Conservation (phyloP, 2,888 invertebrate genomes). For the Standfussiana lucernea region DNA sequence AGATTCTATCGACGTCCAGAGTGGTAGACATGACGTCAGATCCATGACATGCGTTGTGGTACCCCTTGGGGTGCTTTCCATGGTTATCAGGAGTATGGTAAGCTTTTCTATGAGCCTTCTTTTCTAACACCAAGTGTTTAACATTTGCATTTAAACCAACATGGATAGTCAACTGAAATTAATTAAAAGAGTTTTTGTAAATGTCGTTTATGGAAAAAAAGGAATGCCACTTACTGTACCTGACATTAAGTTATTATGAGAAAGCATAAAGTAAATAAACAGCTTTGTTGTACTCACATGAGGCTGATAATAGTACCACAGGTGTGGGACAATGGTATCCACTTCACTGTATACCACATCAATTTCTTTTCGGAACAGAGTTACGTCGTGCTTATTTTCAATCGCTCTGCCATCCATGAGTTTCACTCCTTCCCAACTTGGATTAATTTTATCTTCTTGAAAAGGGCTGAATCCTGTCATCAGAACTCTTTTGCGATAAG, state of each 20-base stretch:
- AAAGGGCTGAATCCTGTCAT: constrained; percentile 96
- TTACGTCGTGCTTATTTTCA: background rate
- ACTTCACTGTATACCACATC: background rate
- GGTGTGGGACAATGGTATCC: background rate
- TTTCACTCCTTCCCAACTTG: constrained; percentile 95
- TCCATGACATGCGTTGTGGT: background rate
- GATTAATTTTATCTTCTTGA: constrained; percentile 92
- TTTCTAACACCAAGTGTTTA: constrained; percentile 11
- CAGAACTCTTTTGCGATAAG: constrained; percentile 79
- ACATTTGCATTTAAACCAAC: background rate
- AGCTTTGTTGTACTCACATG: constrained; percentile 37
- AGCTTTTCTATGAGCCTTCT: background rate
- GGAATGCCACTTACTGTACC: background rate
- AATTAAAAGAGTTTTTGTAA: background rate
- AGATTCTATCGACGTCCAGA: constrained; percentile 5
- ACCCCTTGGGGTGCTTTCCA: rapidly evolving
- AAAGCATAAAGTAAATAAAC: background rate
- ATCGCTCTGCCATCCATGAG: constrained; percentile 80
- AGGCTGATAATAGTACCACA: constrained; percentile 21
- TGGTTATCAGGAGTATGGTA: background rate
- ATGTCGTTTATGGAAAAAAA: background rate
- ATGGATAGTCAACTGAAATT: constrained; percentile 18
- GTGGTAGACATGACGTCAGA: background rate
- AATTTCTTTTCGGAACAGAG: constrained; percentile 76
- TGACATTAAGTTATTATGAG: background rate